Conservation (phyloP, 2,797 vertebrate genomes). For the Thamnophis elegans region DNA sequence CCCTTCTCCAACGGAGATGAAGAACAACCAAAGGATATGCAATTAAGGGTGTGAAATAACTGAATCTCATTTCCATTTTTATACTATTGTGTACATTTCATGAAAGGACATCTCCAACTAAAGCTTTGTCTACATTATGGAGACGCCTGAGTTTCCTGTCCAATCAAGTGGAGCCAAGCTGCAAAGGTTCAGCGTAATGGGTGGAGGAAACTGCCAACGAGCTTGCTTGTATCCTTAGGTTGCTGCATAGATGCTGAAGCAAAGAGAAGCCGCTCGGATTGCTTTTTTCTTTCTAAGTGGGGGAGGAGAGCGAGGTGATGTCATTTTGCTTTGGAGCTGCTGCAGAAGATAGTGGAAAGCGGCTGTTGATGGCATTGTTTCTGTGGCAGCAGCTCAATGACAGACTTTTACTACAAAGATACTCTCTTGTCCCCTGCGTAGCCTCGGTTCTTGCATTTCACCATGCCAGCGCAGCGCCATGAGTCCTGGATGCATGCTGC, state of each 20-base stretch:
- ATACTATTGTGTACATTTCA: not conserved
- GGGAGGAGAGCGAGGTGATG: conserved; percentile 75
- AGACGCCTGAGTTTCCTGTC: conserved; percentile 64
- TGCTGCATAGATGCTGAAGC: conserved; percentile 68
- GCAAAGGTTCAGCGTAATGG: conserved; percentile 1
- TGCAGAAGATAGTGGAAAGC: conserved; percentile 73
- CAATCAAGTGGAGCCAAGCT: conserved; percentile 61
- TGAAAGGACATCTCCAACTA: conserved; percentile 36
- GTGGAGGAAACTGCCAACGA: conserved; percentile 58
- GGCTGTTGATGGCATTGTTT: conserved; percentile 81
- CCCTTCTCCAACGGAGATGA: accelerated
- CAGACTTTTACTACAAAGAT: conserved; percentile 72
- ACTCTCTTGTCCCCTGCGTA: conserved; percentile 65
- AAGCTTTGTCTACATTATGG: conserved; percentile 67
- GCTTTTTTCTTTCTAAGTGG: conserved; percentile 50
- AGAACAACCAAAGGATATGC: not conserved
- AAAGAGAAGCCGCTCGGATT: conserved; percentile 61
- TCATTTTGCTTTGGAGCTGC: conserved; percentile 76
- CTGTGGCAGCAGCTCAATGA: conserved; percentile 77
- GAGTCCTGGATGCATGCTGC: conserved; percentile 98
- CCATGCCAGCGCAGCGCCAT: conserved; percentile 88
- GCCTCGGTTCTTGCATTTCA: conserved; percentile 72
- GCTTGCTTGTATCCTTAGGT: conserved; percentile 65
- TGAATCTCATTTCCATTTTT: conserved; percentile 29
- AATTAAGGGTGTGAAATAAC: accelerated